Evolutionary conservation across 2,888 invertebrate species (phyloP), one percentile per base, ranked within the genome.

Genomic region (Thera britannica): DNA sequence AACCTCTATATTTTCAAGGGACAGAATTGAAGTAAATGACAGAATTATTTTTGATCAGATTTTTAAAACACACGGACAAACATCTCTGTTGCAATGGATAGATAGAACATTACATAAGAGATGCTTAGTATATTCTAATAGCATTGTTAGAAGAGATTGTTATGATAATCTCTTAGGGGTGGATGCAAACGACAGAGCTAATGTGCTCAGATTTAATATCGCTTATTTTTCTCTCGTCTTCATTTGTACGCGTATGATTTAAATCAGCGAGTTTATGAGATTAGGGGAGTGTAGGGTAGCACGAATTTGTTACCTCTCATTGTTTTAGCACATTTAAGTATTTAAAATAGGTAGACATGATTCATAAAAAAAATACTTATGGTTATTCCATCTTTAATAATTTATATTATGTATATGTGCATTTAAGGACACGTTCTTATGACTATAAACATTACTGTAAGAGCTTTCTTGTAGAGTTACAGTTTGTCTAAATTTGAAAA

Each of bases 101-200:
- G 48, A n/a, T 48, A n/a, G 4, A 4, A n/a, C 6, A 48, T 57
- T 9, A 44, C 56, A 61, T 46, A 23, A 23, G 23, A 48, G 54
- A 68, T 90, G 36, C 55, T 35, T 11, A 86, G 86, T 46, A 9
- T 46, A 88, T 90, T 89, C 88, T 90, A 90, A 91, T 90, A 52
- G 8, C 34, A 34, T 52, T 52, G 52, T 34, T 9, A 34, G 52
- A 52, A 34, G 90, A 83, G 88, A 84, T 81, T 87, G 85, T 87
- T 88, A 87, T 84, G 85, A 87, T 90, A 90, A 92, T 93, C 90
- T 89, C 82, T 72, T 72, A 79, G 87, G 90, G 90, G 87, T 86
- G 85, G 81, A 79, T 80, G 85, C 80, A 83, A 58, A 63, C 71
- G 64, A 68, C 64, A 59, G 62, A 67, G 84, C 85, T 87, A 89